Percentiles rank a stretch among this genome's conserved stretches.
Evolutionary conservation across 2,888 invertebrate genomes (phyloP).

Genomic region (Clivina fossor): DNA sequence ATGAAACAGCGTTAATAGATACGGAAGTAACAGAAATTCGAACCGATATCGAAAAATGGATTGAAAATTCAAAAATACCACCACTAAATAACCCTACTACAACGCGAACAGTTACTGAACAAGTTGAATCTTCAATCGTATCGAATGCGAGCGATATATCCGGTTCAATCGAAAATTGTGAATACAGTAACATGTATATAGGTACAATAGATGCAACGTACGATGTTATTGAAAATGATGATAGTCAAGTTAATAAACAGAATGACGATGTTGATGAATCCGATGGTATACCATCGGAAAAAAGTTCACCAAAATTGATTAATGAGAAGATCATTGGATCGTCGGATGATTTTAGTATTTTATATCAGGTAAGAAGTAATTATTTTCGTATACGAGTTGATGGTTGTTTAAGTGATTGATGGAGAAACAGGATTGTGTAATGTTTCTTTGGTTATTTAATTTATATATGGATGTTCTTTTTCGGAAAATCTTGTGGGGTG

Average conservation of each 20-base stretch:
- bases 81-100: constrained; percentile 43
- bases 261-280: constrained; percentile 15
- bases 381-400: background rate
- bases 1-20: constrained; percentile 50
- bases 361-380: constrained; percentile 21
- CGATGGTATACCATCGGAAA: constrained; percentile 48
- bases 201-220: constrained; percentile 38
- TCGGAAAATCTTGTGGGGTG: too few species aligned
- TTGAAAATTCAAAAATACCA: constrained; percentile 51
- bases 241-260: constrained; percentile 9
- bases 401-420: too few species aligned
- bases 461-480: too few species aligned
- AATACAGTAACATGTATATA: constrained; percentile 43
- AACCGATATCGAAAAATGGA: constrained; percentile 52
- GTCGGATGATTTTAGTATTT: constrained; percentile 27
- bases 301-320: constrained; percentile 44
- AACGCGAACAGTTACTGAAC: constrained; percentile 36
- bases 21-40: constrained; percentile 49
- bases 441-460: too few species aligned
- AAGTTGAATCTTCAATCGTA: constrained; percentile 36
- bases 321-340: constrained; percentile 41
- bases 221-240: constrained; percentile 21
- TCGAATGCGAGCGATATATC: constrained; percentile 11
- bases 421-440: too few species aligned
- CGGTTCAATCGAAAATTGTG: constrained; percentile 30